These are phyloP conservation scores for Monodelphis domestica DNA, from an alignment of 2,797 vertebrate genomes.

Conservation along the genomic window DNA sequence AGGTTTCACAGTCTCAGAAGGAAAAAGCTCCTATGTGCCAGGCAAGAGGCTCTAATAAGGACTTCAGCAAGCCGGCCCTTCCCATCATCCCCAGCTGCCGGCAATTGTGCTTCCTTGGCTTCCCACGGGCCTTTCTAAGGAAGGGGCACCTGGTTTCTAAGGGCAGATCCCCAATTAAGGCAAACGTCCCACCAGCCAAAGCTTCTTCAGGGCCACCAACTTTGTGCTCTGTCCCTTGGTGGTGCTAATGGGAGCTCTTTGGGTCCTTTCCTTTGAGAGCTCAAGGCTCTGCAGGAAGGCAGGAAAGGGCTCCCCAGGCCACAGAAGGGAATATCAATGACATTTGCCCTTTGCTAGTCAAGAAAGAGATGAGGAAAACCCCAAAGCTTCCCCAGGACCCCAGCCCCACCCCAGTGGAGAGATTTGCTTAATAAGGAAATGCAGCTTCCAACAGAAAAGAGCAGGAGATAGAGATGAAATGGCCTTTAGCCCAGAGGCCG, in stretches of 20 bases:
- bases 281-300: not conserved
- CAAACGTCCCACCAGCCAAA: conserved; percentile 13
- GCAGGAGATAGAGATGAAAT: no score
- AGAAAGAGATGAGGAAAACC: not conserved
- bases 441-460: no score
- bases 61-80: no score
- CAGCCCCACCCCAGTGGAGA: no score
- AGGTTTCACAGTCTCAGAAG: not conserved
- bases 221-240: conserved; percentile 22
- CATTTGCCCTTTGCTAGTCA: not conserved
- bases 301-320: no score
- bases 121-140: conserved; percentile 16
- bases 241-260: not conserved
- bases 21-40: no score
- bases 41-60: no score
- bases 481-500: no score
- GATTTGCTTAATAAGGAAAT: no score
- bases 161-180: not conserved
- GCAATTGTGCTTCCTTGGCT: not conserved
- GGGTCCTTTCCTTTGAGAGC: conserved; percentile 24
- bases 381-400: conserved; percentile 21
- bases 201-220: conserved; percentile 10
- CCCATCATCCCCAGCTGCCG: conserved; percentile 6
- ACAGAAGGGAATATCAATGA: no score
- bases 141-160: conserved; percentile 13